A percentile compares a stretch with the other conserved stretches of the same genome.
Conservation (phyloP, 2,888 invertebrate species). For the Liposcelis brunnea region DNA sequence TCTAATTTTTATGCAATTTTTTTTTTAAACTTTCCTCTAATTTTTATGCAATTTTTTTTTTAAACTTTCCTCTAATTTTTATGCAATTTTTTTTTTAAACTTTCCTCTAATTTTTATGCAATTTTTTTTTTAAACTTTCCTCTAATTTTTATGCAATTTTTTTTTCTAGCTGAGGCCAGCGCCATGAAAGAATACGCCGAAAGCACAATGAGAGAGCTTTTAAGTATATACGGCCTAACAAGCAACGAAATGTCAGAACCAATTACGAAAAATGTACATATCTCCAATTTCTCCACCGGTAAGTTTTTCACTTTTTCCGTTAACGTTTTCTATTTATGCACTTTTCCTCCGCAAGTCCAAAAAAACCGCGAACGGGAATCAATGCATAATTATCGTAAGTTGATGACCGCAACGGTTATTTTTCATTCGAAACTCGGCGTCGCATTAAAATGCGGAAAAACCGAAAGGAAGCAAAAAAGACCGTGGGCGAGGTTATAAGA, state of each 20-base stretch:
- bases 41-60: no score
- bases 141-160: no score
- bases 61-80: no score
- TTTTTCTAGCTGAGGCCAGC: slow-evolving; percentile 28
- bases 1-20: no score
- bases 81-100: no score
- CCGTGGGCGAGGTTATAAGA: no score
- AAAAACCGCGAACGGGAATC: no score
- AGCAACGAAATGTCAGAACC: slow-evolving; percentile 48
- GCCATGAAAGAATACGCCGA: slow-evolving; percentile 60
- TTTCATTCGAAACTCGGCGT: no score
- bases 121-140: background rate
- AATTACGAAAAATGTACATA: slow-evolving; percentile 48
- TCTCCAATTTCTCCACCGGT: slow-evolving; percentile 52
- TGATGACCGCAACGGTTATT: background rate
- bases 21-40: no score
- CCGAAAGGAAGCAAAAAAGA: no score
- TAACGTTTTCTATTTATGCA: background rate
- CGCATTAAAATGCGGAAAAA: no score
- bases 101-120: no score
- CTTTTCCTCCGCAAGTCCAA: background rate
- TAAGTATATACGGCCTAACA: slow-evolving; percentile 58
- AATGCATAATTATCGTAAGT: background rate
- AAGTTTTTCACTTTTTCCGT: slow-evolving; percentile 20
- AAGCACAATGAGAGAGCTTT: slow-evolving; percentile 59